These are phyloP conservation scores for Parotocinclus haroldoi DNA, from an alignment of 2,797 vertebrate species.

Conservation along the genomic window DNA sequence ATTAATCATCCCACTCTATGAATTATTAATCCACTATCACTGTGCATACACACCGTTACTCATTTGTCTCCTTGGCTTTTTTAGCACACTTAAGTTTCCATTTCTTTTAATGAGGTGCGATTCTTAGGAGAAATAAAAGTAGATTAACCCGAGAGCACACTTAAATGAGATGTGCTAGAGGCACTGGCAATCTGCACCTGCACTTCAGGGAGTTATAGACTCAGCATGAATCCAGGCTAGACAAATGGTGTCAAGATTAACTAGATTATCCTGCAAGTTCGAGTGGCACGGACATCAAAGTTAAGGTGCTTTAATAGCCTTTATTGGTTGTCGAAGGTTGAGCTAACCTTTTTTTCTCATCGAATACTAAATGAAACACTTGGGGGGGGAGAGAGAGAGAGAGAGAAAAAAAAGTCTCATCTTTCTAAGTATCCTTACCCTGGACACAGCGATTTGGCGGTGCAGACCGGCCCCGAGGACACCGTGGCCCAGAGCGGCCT, in stretches of 20 bases:
- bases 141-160: slow-evolving; percentile 46
- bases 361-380: slow-evolving; percentile 20
- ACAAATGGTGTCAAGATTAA: slow-evolving; percentile 12
- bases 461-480: slow-evolving; percentile 34
- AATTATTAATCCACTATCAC: slow-evolving; percentile 78
- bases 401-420: slow-evolving; percentile 25
- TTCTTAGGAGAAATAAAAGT: slow-evolving; percentile 51
- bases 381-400: too few species aligned
- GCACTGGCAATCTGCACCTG: slow-evolving; percentile 7
- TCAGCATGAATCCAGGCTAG: slow-evolving; percentile 18
- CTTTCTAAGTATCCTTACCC: slow-evolving; percentile 42
- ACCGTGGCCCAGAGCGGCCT: slow-evolving; percentile 40
- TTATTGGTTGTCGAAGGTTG: too few species aligned
- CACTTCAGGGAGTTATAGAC: slow-evolving; percentile 21
- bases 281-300: neutral
- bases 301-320: neutral
- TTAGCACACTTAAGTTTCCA: slow-evolving; percentile 56
- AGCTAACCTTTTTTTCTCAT: too few species aligned
- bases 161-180: slow-evolving; percentile 40
- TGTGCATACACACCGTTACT: slow-evolving; percentile 64
- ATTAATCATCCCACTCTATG: slow-evolving; percentile 77
- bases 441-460: slow-evolving; percentile 49
- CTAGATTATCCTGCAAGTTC: slow-evolving; percentile 8
- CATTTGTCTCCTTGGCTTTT: slow-evolving; percentile 56
- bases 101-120: slow-evolving; percentile 60